phyloP scores from a whole-genome alignment of 2,797 vertebrate species.

The Hydrophis major region DNA sequence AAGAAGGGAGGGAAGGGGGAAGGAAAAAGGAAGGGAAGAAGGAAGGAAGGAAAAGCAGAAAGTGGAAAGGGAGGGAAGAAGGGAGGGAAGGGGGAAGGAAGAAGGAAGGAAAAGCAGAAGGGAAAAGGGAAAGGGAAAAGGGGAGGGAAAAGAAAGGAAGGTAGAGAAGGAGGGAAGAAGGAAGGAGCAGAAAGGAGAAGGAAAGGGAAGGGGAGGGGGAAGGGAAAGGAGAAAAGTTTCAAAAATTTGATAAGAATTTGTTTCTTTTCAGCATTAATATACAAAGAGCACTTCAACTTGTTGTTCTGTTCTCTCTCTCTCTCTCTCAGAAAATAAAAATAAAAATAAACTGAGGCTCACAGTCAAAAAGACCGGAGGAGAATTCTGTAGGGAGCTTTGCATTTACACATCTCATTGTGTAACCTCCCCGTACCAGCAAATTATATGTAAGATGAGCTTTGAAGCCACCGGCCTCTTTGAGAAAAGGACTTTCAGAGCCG shows the following conservation, averaged over 20 bases:
- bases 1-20: not conserved
- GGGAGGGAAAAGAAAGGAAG: no score
- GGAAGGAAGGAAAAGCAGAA: fast-evolving
- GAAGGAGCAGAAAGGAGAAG: no score
- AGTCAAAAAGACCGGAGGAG: not conserved
- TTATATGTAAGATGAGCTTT: constrained; percentile 38
- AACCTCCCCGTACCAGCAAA: not conserved
- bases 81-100: no score
- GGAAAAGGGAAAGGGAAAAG: no score
- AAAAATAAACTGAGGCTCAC: fast-evolving
- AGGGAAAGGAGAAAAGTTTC: not conserved
- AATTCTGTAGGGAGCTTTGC: not conserved
- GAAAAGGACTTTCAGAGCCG: constrained; percentile 49
- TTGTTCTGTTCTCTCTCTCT: not conserved
- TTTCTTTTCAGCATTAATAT: constrained; percentile 31
- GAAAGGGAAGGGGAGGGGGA: no score
- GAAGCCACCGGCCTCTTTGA: constrained; percentile 47
- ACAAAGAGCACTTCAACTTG: not conserved
- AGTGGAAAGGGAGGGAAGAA: not conserved
- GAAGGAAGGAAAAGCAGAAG: no score
- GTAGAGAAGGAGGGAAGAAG: no score
- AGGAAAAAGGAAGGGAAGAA: not conserved
- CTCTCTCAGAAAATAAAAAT: no score
- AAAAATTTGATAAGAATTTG: constrained; percentile 22
- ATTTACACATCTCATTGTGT: not conserved